A percentile compares a stretch with the other conserved stretches of the same genome.
Conservation (phyloP, 2,888 invertebrate species). For the Hirtodrosophila trivittata region DNA sequence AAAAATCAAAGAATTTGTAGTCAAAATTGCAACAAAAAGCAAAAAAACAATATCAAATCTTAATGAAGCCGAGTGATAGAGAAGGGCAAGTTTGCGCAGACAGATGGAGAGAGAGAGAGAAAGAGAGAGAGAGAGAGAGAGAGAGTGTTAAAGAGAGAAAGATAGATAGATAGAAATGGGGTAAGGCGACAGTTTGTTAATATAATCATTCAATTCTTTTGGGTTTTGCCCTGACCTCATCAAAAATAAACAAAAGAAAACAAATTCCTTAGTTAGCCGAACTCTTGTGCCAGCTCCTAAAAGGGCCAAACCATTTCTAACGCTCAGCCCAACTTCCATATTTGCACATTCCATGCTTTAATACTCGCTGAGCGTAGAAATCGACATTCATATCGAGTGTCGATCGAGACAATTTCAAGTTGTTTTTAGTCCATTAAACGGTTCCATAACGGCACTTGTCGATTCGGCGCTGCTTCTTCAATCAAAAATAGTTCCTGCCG, state of each 20-base stretch:
- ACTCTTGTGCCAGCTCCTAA: slow-evolving; percentile 21
- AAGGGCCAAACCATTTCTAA: too few relatives aligned
- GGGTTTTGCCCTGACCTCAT: too few relatives aligned
- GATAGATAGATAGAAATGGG: too few relatives aligned
- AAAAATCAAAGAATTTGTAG: slow-evolving; percentile 70
- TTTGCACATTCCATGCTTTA: slow-evolving; percentile 15
- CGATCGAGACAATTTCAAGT: too few relatives aligned
- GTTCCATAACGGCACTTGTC: too few relatives aligned
- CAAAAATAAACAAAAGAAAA: too few relatives aligned
- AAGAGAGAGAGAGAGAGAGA: not conserved
- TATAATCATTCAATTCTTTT: too few relatives aligned
- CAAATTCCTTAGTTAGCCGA: too few relatives aligned
- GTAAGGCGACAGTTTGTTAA: slow-evolving; percentile 17
- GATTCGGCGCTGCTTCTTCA: not conserved
- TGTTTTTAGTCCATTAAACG: too few relatives aligned
- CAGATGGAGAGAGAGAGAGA: not conserved
- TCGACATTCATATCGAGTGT: too few relatives aligned
- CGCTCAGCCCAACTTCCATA: too few relatives aligned
- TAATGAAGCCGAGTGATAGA: slow-evolving; percentile 21
- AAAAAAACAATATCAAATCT: slow-evolving; percentile 34
- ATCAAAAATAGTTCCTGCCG: slow-evolving; percentile 31
- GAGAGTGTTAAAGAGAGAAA: not conserved
- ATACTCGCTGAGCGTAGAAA: too few relatives aligned
- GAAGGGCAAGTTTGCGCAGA: not conserved
- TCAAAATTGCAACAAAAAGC: slow-evolving; percentile 48